Evolutionary conservation across 2,888 invertebrate genomes (phyloP).

Genomic region (Colletes collaris): DNA sequence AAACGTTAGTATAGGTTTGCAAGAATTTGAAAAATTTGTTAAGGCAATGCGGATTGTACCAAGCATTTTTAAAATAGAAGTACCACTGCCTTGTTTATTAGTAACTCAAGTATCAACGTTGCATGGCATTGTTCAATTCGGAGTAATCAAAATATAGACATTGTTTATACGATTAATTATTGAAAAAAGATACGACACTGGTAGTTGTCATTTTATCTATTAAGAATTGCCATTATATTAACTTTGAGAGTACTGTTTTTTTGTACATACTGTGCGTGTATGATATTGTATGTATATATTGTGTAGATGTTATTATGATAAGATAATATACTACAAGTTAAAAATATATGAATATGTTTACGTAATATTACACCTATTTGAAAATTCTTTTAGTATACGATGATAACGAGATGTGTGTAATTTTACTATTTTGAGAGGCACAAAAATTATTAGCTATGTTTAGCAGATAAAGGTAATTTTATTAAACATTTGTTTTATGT

Average conservation of each 20-base stretch:
- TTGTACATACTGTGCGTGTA: slow-evolving; percentile 69
- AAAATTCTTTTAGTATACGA: slow-evolving; percentile 21
- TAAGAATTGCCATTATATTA: slow-evolving; percentile 63
- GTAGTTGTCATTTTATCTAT: slow-evolving; percentile 49
- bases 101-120: slow-evolving; percentile 68
- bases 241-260: slow-evolving; percentile 60
- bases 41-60: slow-evolving; percentile 48
- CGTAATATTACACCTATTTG: slow-evolving; percentile 30
- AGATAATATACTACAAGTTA: slow-evolving; percentile 65
- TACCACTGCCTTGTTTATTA: slow-evolving; percentile 75
- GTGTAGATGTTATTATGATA: slow-evolving; percentile 67
- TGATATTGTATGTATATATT: slow-evolving; percentile 67
- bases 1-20: slow-evolving; percentile 65
- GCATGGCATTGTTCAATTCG: slow-evolving; percentile 66
- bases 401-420: slow-evolving; percentile 22
- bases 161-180: slow-evolving; percentile 57
- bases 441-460: slow-evolving; percentile 3
- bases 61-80: slow-evolving; percentile 68
- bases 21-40: slow-evolving; percentile 57
- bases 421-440: slow-evolving; percentile 1
- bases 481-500: slow-evolving; percentile 42
- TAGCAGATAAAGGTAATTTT: slow-evolving; percentile 44
- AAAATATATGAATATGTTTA: slow-evolving; percentile 39
- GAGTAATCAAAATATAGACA: slow-evolving; percentile 54
- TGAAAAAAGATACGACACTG: slow-evolving; percentile 45